phyloP scores from a whole-genome alignment of 92 coral and sea anemone species.

The Phymanthus crucifer region DNA sequence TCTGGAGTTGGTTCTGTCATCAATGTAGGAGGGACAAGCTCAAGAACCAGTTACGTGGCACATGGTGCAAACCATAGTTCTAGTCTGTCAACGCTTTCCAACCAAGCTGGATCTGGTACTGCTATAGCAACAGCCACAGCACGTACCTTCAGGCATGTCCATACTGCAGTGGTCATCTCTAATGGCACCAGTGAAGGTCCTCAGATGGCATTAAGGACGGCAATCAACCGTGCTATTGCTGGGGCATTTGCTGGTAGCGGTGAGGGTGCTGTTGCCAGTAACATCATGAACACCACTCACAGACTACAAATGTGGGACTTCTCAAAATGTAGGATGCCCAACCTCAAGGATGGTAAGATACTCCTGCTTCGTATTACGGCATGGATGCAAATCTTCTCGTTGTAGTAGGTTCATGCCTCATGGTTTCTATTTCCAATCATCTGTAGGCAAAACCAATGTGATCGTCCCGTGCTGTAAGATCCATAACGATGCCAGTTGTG shows the following conservation, averaged over 20 bases:
- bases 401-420: too few species aligned
- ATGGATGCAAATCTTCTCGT: background rate
- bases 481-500: slow-evolving; percentile 89
- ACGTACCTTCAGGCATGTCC: slow-evolving; percentile 83
- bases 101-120: slow-evolving; percentile 70
- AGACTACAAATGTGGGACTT: slow-evolving; percentile 97
- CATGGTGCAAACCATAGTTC: slow-evolving; percentile 64
- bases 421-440: background rate
- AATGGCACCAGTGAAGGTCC: slow-evolving; percentile 80
- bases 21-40: slow-evolving; percentile 60
- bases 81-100: slow-evolving; percentile 56
- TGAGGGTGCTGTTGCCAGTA: slow-evolving; percentile 88
- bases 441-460: slow-evolving; percentile 64
- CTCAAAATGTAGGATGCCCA: slow-evolving; percentile 63
- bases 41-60: slow-evolving; percentile 57
- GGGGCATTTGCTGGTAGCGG: slow-evolving; percentile 94
- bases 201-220: slow-evolving; percentile 80
- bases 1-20: slow-evolving; percentile 69
- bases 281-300: slow-evolving; percentile 83
- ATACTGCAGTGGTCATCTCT: slow-evolving; percentile 78
- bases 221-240: slow-evolving; percentile 86
- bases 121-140: slow-evolving; percentile 94
- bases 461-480: slow-evolving; percentile 84
- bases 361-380: background rate
- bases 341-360: slow-evolving; percentile 65